Base-by-base conservation (phyloP, 2,797 vertebrate genomes). In the Sebastes kiyomatsui region DNA sequence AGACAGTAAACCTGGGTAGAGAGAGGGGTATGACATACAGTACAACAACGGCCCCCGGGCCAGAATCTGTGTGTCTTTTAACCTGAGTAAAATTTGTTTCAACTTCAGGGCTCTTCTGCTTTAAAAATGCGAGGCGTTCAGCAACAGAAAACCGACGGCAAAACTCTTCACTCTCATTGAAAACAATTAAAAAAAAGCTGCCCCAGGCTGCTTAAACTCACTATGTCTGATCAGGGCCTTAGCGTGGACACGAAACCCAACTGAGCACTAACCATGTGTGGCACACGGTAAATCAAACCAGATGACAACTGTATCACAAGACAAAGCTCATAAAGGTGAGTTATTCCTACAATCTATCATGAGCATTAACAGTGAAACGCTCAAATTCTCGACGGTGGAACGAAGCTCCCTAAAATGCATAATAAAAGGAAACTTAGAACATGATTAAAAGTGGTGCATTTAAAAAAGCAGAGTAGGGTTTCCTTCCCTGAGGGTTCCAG, bases 401-500 rank as follows among this genome's bases (percentile, higher is more conserved):
- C 6, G 0, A 78, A 79, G 59, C 58, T 67, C 84, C 66, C 64
- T 59, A 70, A 82, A 84, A 86, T 64, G 71, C 46, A 61, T 20
- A 33, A 71, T 67, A 65, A 87, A 89, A 81, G 54, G 33, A 80
- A 88, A 85, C 61, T 77, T 80, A 79, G 82, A 88, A 86, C 78
- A 68, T 81, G 68, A 88, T 82, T 85, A 82, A 84, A 86, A 77
- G 55, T 18, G 8, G 58, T 67, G 52, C 18, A 5, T 87, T 73
- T 84, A 72, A 87, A 91, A 42, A 84, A 64, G 25, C 52, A 65
- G 82, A 76, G 70, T 74, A 65, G 16, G 72, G 66, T 92, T 93
- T 93, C 82, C 72, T 85, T 81, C 72, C 75, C 79, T 25, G 70
- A 70, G 83, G 72, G 58, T 42, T 72, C 11, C 32, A 81, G 87